Conservation (phyloP, 2,797 vertebrate genomes). For the Lutjanus campechanus region DNA sequence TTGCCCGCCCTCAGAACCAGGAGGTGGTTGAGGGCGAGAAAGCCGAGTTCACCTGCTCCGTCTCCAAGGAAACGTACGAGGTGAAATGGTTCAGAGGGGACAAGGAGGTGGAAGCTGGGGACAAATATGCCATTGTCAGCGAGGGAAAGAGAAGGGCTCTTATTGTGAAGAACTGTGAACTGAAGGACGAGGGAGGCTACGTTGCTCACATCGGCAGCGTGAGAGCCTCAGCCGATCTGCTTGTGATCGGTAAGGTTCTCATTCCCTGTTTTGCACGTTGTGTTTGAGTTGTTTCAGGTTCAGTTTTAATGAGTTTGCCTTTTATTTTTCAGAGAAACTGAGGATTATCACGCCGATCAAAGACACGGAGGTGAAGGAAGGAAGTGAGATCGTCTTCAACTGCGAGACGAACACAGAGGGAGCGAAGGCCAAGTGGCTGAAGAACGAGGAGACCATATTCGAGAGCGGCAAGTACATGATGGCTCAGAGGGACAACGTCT, state of each 20-base stretch:
- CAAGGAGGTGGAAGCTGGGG: slow-evolving; percentile 87
- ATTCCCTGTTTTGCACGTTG: slow-evolving; percentile 35
- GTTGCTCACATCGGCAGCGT: slow-evolving; percentile 89
- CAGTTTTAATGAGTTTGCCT: not conserved
- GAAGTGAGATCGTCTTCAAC: slow-evolving; percentile 94
- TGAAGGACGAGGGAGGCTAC: slow-evolving; percentile 93
- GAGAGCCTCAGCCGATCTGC: slow-evolving; percentile 91
- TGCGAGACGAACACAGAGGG: slow-evolving; percentile 97
- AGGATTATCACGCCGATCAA: slow-evolving; percentile 94
- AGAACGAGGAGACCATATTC: slow-evolving; percentile 94
- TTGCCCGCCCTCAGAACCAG: slow-evolving; percentile 93
- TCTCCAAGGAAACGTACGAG: slow-evolving; percentile 94
- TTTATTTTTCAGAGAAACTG: slow-evolving; percentile 91
- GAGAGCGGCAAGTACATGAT: slow-evolving; percentile 96
- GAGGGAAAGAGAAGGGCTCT: slow-evolving; percentile 94
- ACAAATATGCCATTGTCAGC: slow-evolving; percentile 91
- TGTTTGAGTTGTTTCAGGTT: not conserved
- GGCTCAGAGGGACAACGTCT: slow-evolving; percentile 93
- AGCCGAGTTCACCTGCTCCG: slow-evolving; percentile 94
- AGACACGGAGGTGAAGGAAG: slow-evolving; percentile 92
- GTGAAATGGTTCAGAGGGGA: slow-evolving; percentile 94
- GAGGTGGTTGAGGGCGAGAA: slow-evolving; percentile 96
- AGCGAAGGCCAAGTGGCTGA: slow-evolving; percentile 98
- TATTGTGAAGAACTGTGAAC: slow-evolving; percentile 89
- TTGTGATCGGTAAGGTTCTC: slow-evolving; percentile 91